phyloP scores from a whole-genome alignment of 2,113 vertebrate species.

The Otus sunia region DNA sequence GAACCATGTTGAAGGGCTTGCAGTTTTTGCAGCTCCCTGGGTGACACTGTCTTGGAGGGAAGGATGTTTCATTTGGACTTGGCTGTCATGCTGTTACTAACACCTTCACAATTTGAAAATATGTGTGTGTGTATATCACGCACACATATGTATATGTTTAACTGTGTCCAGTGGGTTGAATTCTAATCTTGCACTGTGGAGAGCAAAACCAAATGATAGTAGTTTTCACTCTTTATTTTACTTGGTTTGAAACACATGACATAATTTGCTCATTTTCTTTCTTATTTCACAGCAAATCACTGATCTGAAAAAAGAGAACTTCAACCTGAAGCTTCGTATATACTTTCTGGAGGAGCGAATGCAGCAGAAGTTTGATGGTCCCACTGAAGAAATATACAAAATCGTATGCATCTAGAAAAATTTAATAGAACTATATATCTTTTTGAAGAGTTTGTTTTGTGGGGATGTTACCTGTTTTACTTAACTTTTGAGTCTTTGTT shows the following conservation, averaged over 20 bases:
- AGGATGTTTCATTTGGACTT: background rate
- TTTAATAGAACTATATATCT: background rate
- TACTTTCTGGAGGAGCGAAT: constrained; percentile 96
- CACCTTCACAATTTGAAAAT: background rate
- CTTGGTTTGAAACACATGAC: background rate
- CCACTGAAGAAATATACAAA: constrained; percentile 90
- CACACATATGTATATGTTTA: accelerated
- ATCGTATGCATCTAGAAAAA: constrained; percentile 73
- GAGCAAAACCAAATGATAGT: background rate
- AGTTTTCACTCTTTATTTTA: background rate
- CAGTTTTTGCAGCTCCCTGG: background rate
- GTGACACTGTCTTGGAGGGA: background rate
- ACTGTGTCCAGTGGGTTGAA: accelerated
- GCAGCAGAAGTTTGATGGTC: constrained; percentile 91
- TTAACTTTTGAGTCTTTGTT: background rate
- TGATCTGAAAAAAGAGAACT: constrained; percentile 97
- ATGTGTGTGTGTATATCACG: background rate
- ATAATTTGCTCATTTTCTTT: background rate
- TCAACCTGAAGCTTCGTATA: constrained; percentile 96
- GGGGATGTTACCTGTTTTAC: background rate
- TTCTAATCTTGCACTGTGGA: background rate
- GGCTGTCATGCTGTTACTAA: background rate
- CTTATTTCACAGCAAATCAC: constrained; percentile 87
- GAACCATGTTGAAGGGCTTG: background rate
- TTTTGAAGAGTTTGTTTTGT: background rate